phyloP scores from a whole-genome alignment of 1,140 invertebrate species.

The Polyergus mexicanus region DNA sequence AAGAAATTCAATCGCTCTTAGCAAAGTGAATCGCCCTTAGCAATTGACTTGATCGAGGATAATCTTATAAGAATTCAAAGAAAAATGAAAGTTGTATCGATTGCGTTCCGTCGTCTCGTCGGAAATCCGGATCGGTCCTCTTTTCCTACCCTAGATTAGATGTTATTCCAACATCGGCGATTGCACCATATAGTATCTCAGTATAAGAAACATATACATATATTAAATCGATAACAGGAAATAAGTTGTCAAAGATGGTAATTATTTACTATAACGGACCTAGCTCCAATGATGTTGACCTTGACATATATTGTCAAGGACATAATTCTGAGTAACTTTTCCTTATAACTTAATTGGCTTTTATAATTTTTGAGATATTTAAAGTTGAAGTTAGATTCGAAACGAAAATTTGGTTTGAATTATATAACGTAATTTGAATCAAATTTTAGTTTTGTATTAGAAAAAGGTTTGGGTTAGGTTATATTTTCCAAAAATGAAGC shows the following conservation, averaged over 20 bases:
- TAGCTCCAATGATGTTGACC: too few relatives aligned
- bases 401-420: too few relatives aligned
- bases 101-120: slow-evolving; percentile 19
- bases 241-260: slow-evolving; percentile 3
- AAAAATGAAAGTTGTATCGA: slow-evolving; percentile 9
- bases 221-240: slow-evolving; percentile 15
- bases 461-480: too few relatives aligned
- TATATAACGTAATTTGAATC: too few relatives aligned
- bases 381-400: too few relatives aligned
- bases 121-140: slow-evolving; percentile 11
- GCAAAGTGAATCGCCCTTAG: slow-evolving; percentile 1
- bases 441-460: too few relatives aligned
- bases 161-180: not conserved
- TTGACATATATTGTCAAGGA: too few relatives aligned
- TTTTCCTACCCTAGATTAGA: slow-evolving; percentile 33
- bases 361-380: too few relatives aligned
- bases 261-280: too few relatives aligned
- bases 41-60: slow-evolving; percentile 18
- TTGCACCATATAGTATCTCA: not conserved
- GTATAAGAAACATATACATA: not conserved
- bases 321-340: too few relatives aligned
- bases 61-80: slow-evolving; percentile 28
- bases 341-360: too few relatives aligned
- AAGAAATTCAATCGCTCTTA: slow-evolving; percentile 3
- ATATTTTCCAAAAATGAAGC: too few relatives aligned